Evolutionary conservation across 2,888 invertebrate species (phyloP).

Genomic region (Helleia helle): DNA sequence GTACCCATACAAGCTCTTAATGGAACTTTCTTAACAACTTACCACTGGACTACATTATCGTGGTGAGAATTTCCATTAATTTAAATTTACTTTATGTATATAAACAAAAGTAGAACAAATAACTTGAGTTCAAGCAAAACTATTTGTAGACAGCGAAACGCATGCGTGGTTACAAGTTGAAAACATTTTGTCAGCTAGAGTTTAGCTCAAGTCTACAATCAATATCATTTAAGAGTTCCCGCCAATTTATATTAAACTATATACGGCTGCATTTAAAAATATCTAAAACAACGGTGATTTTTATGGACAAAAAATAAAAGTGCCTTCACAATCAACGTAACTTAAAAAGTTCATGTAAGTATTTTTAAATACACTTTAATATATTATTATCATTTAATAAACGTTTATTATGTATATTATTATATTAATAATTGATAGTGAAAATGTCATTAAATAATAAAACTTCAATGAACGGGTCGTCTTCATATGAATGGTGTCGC

Average conservation of each 20-base stretch:
- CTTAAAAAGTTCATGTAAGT: not conserved
- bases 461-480: constrained; percentile 13
- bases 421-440: too few relatives aligned
- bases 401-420: too few relatives aligned
- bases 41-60: too few relatives aligned
- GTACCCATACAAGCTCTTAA: too few relatives aligned
- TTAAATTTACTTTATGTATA: too few relatives aligned
- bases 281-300: not conserved
- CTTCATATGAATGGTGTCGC: constrained; percentile 50
- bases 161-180: constrained; percentile 23
- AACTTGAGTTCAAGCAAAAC: not conserved
- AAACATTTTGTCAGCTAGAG: constrained; percentile 24
- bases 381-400: not conserved
- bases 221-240: constrained; percentile 37
- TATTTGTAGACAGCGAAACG: constrained; percentile 17
- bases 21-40: too few relatives aligned
- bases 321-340: not conserved
- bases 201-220: constrained; percentile 26
- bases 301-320: not conserved
- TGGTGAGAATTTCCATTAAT: too few relatives aligned
- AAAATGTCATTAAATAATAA: not conserved
- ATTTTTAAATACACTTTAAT: not conserved
- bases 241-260: constrained; percentile 17
- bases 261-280: not conserved
- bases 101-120: too few relatives aligned